Conservation (phyloP, 1,140 invertebrate genomes). For the Gryon sp. region DNA sequence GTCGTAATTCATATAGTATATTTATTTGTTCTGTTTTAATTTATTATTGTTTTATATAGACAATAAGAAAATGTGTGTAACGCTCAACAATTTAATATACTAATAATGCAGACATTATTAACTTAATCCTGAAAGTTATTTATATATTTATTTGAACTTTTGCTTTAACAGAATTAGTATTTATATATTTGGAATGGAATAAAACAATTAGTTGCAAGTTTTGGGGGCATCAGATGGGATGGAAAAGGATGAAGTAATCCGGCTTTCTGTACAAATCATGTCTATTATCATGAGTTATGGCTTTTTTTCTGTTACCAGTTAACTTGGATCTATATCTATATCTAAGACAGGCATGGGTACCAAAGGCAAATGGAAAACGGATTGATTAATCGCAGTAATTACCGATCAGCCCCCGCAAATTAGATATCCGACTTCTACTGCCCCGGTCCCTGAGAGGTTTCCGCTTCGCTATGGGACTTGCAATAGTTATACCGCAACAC, state of each 20-base stretch:
- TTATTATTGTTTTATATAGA: too few species aligned
- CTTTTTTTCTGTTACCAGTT: slow-evolving; percentile 41
- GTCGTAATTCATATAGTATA: slow-evolving; percentile 28
- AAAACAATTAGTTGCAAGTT: too few species aligned
- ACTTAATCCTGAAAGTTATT: too few species aligned
- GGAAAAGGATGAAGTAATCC: too few species aligned
- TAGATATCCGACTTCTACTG: slow-evolving; percentile 78
- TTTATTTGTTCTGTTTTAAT: too few species aligned
- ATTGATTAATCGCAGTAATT: slow-evolving; percentile 82
- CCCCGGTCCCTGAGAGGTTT: slow-evolving; percentile 73
- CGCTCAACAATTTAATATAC: too few species aligned
- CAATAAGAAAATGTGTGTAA: too few species aligned
- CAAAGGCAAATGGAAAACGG: slow-evolving; percentile 79
- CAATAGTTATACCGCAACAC: slow-evolving; percentile 64
- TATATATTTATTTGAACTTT: too few species aligned
- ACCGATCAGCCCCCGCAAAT: slow-evolving; percentile 80
- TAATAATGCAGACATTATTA: too few species aligned
- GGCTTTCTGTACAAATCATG: slow-evolving; percentile 36
- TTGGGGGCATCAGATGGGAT: too few species aligned
- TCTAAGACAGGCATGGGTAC: slow-evolving; percentile 52
- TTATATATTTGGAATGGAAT: too few species aligned
- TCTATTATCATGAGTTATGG: slow-evolving; percentile 48
- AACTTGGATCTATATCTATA: slow-evolving; percentile 42
- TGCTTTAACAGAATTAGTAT: too few species aligned
- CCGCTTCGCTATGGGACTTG: slow-evolving; percentile 65